Conservation (phyloP, 2,113 vertebrate species). For the Sigmodon hispidus region DNA sequence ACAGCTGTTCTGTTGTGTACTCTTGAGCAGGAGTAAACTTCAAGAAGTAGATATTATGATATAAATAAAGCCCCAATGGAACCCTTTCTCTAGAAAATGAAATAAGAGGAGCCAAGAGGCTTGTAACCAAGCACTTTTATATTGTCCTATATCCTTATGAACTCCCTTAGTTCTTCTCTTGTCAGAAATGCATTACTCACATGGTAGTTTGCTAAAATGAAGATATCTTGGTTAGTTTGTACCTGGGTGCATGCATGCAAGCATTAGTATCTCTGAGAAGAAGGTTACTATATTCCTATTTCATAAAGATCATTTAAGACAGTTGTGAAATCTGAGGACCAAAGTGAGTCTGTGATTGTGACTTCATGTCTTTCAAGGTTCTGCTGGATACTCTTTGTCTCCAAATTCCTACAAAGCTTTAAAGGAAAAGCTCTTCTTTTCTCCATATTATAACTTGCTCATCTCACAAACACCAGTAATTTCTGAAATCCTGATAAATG, state of each 20-base stretch:
- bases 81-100: not conserved
- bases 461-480: conserved; percentile 60
- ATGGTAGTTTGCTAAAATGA: not conserved
- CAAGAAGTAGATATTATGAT: not conserved
- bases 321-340: not conserved
- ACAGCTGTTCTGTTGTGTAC: not conserved
- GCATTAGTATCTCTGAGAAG: conserved; percentile 30
- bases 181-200: not conserved
- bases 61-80: not conserved
- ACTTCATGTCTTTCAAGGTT: not conserved
- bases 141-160: not conserved
- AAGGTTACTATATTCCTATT: not conserved
- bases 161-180: not conserved
- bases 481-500: conserved; percentile 77
- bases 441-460: conserved; percentile 16
- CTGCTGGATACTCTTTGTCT: not conserved
- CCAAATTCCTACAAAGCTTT: not conserved
- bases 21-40: not conserved
- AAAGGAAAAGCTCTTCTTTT: conserved; percentile 34
- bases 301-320: not conserved
- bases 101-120: not conserved
- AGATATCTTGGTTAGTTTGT: not conserved
- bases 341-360: not conserved
- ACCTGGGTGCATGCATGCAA: not conserved
- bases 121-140: not conserved